These are phyloP conservation scores for Germaria angustata DNA, from an alignment of 2,888 invertebrate species.

Conservation along the genomic window DNA sequence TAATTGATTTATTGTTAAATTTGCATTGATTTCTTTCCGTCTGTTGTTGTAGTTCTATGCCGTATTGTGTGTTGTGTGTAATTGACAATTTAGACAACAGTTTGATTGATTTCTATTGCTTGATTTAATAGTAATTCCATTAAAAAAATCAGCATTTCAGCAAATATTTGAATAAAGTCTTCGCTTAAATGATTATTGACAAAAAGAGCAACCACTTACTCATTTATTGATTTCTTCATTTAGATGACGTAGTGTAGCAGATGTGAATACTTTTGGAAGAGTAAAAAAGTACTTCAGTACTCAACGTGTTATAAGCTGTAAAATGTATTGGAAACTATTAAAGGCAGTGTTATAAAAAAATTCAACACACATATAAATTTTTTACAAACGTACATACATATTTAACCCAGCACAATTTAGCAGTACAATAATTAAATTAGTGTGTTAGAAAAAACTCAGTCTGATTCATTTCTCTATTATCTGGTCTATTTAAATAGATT, in stretches of 20 bases:
- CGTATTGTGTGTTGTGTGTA: conserved; percentile 29
- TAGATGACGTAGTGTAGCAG: not conserved
- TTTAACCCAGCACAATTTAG: conserved; percentile 11
- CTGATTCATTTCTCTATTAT: conserved; percentile 23
- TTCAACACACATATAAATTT: not conserved
- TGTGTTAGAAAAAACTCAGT: not conserved
- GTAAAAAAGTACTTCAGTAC: not conserved
- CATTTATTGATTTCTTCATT: not conserved
- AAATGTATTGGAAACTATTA: conserved; percentile 11
- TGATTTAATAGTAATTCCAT: conserved; percentile 66
- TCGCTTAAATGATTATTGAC: conserved; percentile 14
- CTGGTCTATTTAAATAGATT: not conserved
- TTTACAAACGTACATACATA: conserved; percentile 23
- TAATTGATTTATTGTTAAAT: conserved; percentile 65
- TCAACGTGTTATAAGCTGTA: not conserved
- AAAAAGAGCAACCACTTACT: not conserved
- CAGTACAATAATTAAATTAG: conserved; percentile 19
- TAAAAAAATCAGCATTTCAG: conserved; percentile 43
- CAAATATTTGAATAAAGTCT: conserved; percentile 6
- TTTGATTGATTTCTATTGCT: conserved; percentile 66
- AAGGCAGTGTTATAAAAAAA: not conserved
- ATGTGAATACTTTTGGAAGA: not conserved
- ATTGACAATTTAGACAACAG: conserved; percentile 60
- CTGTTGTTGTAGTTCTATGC: not conserved
- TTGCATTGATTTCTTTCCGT: conserved; percentile 57